Evolutionary conservation across 1,140 invertebrate genomes (phyloP).

Genomic region (Portunus trituberculatus): DNA sequence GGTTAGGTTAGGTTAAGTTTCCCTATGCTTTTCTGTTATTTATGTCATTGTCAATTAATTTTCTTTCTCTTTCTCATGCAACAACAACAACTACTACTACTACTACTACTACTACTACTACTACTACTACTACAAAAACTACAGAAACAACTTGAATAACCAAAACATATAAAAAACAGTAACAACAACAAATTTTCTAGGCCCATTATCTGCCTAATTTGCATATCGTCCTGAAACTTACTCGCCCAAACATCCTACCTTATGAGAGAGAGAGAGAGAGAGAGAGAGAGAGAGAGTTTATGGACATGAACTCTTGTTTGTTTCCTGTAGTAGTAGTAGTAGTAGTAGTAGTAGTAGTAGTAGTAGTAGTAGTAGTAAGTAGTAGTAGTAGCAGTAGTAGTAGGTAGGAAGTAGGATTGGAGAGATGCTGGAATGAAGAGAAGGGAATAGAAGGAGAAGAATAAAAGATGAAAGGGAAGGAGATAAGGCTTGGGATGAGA

Average conservation of each 20-base stretch:
- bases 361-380: conserved; percentile 23
- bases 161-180: no score
- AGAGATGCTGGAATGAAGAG: no score
- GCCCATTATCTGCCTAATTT: neutral
- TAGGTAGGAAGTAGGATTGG: no score
- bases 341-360: conserved; percentile 7
- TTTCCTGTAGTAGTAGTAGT: neutral
- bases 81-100: neutral
- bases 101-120: no score
- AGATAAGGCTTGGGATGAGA: neutral
- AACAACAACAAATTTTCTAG: neutral
- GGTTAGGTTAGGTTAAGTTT: no score
- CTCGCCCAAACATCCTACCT: neutral
- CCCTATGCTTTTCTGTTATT: no score
- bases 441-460: neutral
- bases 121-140: no score
- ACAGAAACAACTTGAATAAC: no score
- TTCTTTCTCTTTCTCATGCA: neutral
- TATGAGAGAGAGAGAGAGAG: neutral
- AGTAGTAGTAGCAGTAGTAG: neutral
- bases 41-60: neutral
- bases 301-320: no score
- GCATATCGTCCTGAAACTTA: neutral
- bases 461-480: neutral
- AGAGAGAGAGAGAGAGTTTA: no score